phyloP scores from a whole-genome alignment of 1,140 invertebrate genomes.

The Bicyclus anynana region DNA sequence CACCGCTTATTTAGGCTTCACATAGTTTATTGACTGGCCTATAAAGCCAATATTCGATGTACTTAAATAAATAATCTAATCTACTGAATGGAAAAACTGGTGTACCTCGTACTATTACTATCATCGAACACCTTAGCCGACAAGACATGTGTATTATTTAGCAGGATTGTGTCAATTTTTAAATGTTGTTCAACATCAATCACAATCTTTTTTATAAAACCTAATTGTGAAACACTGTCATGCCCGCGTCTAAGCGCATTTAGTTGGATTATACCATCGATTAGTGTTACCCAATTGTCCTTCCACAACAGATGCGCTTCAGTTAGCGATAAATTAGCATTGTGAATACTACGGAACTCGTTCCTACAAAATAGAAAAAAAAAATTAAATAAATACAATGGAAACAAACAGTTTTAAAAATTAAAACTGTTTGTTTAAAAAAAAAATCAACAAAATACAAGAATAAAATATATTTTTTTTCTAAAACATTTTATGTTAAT shows the following conservation, averaged over 20 bases:
- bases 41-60: too few relatives aligned
- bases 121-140: slow-evolving; percentile 13
- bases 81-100: too few relatives aligned
- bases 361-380: slow-evolving; percentile 25
- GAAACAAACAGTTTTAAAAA: too few relatives aligned
- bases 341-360: slow-evolving; percentile 36
- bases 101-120: slow-evolving; percentile 20
- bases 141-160: slow-evolving; percentile 1
- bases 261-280: slow-evolving; percentile 41
- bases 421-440: too few relatives aligned
- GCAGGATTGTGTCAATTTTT: neutral
- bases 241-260: slow-evolving; percentile 24
- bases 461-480: too few relatives aligned
- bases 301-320: slow-evolving; percentile 34
- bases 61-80: neutral
- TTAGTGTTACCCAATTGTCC: slow-evolving; percentile 40
- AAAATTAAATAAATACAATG: neutral
- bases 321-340: slow-evolving; percentile 26
- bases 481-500: neutral
- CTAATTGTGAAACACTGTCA: slow-evolving; percentile 23
- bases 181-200: slow-evolving; percentile 29
- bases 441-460: too few relatives aligned
- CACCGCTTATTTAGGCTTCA: too few relatives aligned
- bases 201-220: slow-evolving; percentile 30
- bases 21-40: too few relatives aligned